These are phyloP conservation scores for Anodontia alba DNA, from an alignment of 2,888 invertebrate genomes.

Conservation along the genomic window DNA sequence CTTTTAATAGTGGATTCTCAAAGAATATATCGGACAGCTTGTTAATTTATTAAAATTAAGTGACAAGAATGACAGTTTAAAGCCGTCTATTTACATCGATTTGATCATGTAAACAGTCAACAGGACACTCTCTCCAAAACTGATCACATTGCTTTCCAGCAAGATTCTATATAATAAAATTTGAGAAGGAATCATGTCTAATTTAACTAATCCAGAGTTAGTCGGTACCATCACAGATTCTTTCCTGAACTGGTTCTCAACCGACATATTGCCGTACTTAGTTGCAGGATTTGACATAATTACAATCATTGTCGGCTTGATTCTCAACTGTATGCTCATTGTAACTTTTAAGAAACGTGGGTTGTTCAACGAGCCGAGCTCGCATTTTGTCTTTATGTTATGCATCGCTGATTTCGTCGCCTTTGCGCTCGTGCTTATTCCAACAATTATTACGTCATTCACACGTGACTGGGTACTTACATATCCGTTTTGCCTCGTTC, in stretches of 20 bases:
- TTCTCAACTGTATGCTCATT: constrained; percentile 56
- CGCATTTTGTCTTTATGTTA: constrained; percentile 55
- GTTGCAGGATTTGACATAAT: constrained; percentile 48
- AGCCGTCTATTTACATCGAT: too few species aligned
- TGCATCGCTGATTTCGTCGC: constrained; percentile 55
- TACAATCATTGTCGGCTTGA: constrained; percentile 50
- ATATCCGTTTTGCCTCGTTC: constrained; percentile 41
- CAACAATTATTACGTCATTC: constrained; percentile 46
- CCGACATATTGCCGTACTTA: constrained; percentile 62
- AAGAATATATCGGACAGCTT: too few species aligned
- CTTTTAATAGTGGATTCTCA: too few species aligned
- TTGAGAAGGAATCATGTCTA: neutral
- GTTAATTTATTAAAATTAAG: too few species aligned
- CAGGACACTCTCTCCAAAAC: too few species aligned
- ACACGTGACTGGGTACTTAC: constrained; percentile 43
- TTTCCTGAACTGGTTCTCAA: constrained; percentile 63
- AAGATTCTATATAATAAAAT: too few species aligned
- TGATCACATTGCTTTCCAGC: too few species aligned
- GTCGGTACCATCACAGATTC: constrained; percentile 51
- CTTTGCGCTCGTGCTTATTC: constrained; percentile 50
- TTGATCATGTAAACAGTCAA: too few species aligned
- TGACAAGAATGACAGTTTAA: too few species aligned
- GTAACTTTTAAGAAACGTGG: constrained; percentile 59
- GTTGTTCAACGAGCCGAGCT: constrained; percentile 59
- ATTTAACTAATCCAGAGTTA: neutral